Evolutionary conservation across 2,888 invertebrate genomes (phyloP), one percentile per base, ranked within the genome.

Genomic region (Pilophorus perplexus): DNA sequence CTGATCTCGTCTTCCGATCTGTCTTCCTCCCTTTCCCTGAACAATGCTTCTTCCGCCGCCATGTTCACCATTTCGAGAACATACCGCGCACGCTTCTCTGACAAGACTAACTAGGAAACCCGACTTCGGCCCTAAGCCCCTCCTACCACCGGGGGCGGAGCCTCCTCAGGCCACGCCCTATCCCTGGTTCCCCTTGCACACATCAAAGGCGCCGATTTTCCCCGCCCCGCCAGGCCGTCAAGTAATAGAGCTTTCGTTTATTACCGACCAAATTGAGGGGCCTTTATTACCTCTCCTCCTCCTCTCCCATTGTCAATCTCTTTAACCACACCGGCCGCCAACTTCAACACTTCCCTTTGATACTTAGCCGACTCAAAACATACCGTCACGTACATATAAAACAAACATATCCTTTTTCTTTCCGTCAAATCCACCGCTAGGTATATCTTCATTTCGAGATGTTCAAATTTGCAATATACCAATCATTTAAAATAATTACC

Each of bases 1-100:
- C 88, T 88, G 74, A 89, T 89, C 78, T 89, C 89, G 79, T 88
- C 88, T 72, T 88, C 84, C 71, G 68, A 68, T 27, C 59, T 64
- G 18, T 62, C 66, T 50, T 64, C 67, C 59, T 62, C 64, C 66
- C 67, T 62, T 27, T 62, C 62, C 67, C 67, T 59, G 23, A 57
- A 66, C 55, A 66, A 33, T 20, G 40, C 50, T 66, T 66, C 66
- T 44, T 66, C 66, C 16, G 66, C 66, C 66, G 66, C 66, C 66
- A 66, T 66, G 42, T 66, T 66, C 66, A 66, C 66, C 66, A 66
- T 66, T 66, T 66, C 66, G 64, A 64, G 66, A 57, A 66, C 66
- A 66, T 66, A 57, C 40, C 66, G 66, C 66, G 66, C 66, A 37
- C 66, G 66, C 37, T 48, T 66, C 66, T 57, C 55, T 59, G 57